A percentile compares a stretch with the other conserved stretches of the same genome.
These are phyloP conservation scores for Aradophagus sp. DNA, from an alignment of 1,140 invertebrate species.

Conservation along the genomic window DNA sequence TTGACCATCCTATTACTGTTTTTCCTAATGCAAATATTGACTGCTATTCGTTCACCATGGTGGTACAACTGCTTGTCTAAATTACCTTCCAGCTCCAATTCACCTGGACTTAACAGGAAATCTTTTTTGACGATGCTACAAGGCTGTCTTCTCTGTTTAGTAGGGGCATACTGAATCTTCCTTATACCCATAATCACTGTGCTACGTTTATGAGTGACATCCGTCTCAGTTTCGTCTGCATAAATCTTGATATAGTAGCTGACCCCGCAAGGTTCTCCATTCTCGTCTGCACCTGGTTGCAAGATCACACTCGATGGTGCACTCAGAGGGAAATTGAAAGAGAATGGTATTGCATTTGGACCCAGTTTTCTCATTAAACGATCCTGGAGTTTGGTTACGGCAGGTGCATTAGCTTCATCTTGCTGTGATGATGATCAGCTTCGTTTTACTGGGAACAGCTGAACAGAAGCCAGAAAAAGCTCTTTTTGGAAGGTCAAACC, in stretches of 20 bases:
- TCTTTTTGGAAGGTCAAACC: constrained; percentile 99
- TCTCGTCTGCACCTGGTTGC: constrained; percentile 89
- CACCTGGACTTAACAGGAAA: constrained; percentile 95
- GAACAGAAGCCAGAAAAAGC: constrained; percentile 89
- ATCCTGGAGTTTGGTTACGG: constrained; percentile 84
- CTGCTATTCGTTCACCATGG: constrained; percentile 94
- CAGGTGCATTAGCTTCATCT: constrained; percentile 71
- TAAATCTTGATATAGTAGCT: no score
- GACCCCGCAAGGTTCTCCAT: constrained; percentile 93
- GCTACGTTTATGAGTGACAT: constrained; percentile 83
- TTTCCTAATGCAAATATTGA: constrained; percentile 96
- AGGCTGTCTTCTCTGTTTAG: constrained; percentile 92
- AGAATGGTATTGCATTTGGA: constrained; percentile 92
- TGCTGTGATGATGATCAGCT: constrained; percentile 78
- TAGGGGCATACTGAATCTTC: constrained; percentile 94
- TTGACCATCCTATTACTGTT: constrained; percentile 99
- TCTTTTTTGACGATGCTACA: constrained; percentile 97
- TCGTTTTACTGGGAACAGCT: constrained; percentile 84
- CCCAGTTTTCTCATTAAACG: constrained; percentile 94
- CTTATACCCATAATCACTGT: constrained; percentile 86
- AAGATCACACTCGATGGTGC: constrained; percentile 92
- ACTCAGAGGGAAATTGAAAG: constrained; percentile 84
- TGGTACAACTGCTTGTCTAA: constrained; percentile 98
- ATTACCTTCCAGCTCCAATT: constrained; percentile 95
- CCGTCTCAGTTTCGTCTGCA: constrained; percentile 87